These are phyloP conservation scores for Sturnus vulgaris DNA, from an alignment of 2,113 vertebrate species.

Conservation along the genomic window DNA sequence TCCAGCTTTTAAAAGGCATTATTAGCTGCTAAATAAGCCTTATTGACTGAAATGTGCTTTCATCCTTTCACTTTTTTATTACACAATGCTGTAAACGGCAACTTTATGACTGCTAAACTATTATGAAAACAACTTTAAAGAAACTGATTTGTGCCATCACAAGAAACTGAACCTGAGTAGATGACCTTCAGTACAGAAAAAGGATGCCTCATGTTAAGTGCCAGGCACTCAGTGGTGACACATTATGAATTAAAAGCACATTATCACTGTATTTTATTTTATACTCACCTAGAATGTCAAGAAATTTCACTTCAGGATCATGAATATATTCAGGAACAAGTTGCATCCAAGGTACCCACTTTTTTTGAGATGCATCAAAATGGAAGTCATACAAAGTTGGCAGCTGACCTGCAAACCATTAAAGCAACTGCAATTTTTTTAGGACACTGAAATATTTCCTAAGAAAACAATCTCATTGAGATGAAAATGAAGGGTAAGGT, in stretches of 20 bases:
- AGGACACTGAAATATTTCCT: neutral
- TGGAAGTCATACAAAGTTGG: constrained; percentile 93
- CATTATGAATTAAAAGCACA: neutral
- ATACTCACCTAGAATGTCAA: constrained; percentile 88
- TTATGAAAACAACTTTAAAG: neutral
- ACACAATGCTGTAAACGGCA: neutral
- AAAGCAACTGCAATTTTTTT: neutral
- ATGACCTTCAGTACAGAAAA: neutral
- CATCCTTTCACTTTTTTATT: neutral
- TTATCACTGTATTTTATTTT: neutral
- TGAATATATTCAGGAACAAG: constrained; percentile 87
- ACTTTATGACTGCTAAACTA: neutral
- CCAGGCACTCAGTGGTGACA: neutral
- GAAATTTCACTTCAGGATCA: constrained; percentile 77
- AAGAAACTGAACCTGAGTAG: neutral
- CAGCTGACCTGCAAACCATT: constrained; percentile 77
- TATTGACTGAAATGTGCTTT: neutral
- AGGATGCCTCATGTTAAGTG: neutral
- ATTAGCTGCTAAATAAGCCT: neutral
- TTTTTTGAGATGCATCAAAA: constrained; percentile 77
- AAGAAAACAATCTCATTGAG: neutral
- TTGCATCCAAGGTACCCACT: constrained; percentile 88
- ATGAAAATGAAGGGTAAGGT: neutral
- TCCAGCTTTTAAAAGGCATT: neutral
- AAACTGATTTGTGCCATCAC: neutral